Percentiles rank a stretch among this genome's conserved stretches.
Evolutionary conservation across 2,888 invertebrate genomes (phyloP).

Genomic region (Drosophila robusta): DNA sequence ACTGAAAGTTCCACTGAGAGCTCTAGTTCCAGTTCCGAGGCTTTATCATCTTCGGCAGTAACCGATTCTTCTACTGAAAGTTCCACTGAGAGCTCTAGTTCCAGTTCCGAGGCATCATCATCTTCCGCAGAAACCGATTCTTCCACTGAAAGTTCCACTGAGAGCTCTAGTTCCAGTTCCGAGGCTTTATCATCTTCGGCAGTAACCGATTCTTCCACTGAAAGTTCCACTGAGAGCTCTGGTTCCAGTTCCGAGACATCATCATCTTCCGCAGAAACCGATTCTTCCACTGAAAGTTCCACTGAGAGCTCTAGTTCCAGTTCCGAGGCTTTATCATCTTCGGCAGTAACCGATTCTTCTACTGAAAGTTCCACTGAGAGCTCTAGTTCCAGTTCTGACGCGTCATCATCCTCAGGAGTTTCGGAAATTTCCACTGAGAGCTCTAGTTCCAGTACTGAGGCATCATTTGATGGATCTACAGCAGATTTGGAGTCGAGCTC

Average conservation of each 20-base stretch:
- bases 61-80: not conserved
- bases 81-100: constrained; percentile 12
- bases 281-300: not conserved
- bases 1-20: constrained; percentile 6
- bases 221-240: constrained; percentile 1
- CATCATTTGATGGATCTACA: not conserved
- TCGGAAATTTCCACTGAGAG: not conserved
- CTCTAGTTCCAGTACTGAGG: constrained; percentile 1
- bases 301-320: not conserved
- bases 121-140: not conserved
- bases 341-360: no score
- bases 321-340: not conserved
- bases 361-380: no score
- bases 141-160: not conserved
- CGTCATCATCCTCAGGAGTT: not conserved
- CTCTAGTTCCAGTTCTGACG: not conserved
- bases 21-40: constrained; percentile 1
- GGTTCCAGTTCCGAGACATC: constrained; percentile 16
- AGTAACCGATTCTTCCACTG: not conserved
- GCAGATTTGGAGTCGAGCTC: no score
- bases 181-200: constrained; percentile 8
- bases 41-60: not conserved
- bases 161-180: not conserved
- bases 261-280: constrained; percentile 12
- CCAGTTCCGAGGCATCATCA: constrained; percentile 5